Evolutionary conservation across 2,888 invertebrate species (phyloP), one percentile per base, ranked within the genome.

Genomic region (Lepidochrysops patricia): DNA sequence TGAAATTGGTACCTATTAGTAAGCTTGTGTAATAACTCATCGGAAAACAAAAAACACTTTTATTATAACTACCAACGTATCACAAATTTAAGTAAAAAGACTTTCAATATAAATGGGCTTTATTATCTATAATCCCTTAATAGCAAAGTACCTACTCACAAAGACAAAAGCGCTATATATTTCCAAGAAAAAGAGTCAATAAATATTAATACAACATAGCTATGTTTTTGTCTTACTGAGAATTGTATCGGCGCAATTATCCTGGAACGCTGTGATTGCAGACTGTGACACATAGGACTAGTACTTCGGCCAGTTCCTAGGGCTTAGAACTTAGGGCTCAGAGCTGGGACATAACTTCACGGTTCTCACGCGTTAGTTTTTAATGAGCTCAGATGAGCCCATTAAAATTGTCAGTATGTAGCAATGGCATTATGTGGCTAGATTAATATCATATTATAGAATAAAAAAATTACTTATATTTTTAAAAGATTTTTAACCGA

Each of bases 211-310:
- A 43, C 12, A 43, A 27, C n/a, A 29, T 13, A 15, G 29, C 34
- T 49, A 13, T 15, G 43, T 43, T 43, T 43, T 49, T 19, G 23
- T 27, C 43, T 25, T 25, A 50, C 26, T 2, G 34, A 25, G 7
- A 23, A 50, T 50, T 29, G 19, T 58, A 34, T 29, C 43, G 57
- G 15, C 43, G 65, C 63, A 70, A 69, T 68, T 64, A 65, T 59
- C 57, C 32, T 60, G 68, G 69, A 66, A 70, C 66, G 69, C 61
- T 63, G 63, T 58, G 61, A 66, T 62, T 62, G 63, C 60, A 58
- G 64, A 23, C 43, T 43, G 37, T 37, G 43, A 43, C 43, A 43
- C 19, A 9, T 25, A 49, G 29, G 26, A 23, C 48, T 48, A 25
- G 25, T 25, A 23, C 48, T 48, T 23, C 9, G 15, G 12, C 15